Conservation (phyloP, 2,888 invertebrate species). For the Eilema sororculum region DNA sequence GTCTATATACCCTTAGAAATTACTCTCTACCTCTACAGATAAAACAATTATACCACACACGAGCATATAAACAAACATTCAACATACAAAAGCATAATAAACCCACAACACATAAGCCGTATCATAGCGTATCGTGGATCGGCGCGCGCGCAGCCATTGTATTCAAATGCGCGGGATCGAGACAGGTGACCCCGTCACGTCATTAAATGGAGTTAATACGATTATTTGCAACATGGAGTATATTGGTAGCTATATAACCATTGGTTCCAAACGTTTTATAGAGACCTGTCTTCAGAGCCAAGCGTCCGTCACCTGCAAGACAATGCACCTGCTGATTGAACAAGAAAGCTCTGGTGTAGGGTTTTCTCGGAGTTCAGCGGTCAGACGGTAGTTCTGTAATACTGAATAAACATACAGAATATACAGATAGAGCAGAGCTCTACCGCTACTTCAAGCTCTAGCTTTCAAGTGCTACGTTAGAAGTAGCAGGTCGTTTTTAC, state of each 20-base stretch:
- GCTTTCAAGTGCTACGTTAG: no score
- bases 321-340: background rate
- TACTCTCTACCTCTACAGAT: no score
- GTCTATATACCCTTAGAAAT: no score
- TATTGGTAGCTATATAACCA: background rate
- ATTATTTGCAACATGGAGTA: conserved; percentile 18
- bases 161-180: conserved; percentile 62
- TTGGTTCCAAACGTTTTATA: background rate
- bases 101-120: conserved; percentile 13
- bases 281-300: background rate
- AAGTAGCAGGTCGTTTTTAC: no score
- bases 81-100: conserved; percentile 9
- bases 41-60: conserved; percentile 4
- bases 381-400: no score
- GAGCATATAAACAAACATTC: background rate
- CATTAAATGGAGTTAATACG: conserved; percentile 37
- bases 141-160: conserved; percentile 59
- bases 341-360: background rate
- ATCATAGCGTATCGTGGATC: conserved; percentile 14
- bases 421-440: no score
- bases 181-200: conserved; percentile 59
- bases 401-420: no score
- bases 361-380: no score
- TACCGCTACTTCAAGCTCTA: no score
- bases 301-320: background rate